These are phyloP conservation scores for Micrasema minimum DNA, from an alignment of 1,140 invertebrate species.

Conservation along the genomic window DNA sequence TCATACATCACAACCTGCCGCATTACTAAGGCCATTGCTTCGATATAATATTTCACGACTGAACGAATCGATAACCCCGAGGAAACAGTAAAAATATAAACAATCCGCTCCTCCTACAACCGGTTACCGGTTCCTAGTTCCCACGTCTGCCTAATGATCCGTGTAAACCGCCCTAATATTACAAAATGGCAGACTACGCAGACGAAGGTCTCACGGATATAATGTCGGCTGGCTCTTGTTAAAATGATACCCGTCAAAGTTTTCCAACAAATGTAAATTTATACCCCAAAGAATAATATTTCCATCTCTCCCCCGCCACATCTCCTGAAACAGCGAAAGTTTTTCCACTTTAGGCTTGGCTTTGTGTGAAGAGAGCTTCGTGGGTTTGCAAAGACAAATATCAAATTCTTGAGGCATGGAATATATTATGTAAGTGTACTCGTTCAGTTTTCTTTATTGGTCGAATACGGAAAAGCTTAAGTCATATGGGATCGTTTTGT, in stretches of 20 bases:
- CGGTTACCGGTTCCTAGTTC: constrained; percentile 5
- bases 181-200: constrained; percentile 30
- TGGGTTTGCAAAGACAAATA: constrained; percentile 30
- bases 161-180: constrained; percentile 31
- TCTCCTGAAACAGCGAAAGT: constrained; percentile 27
- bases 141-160: constrained; percentile 30
- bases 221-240: constrained; percentile 38
- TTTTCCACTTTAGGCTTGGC: constrained; percentile 34
- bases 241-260: constrained; percentile 44
- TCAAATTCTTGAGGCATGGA: constrained; percentile 30
- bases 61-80: constrained; percentile 23
- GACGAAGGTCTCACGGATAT: constrained; percentile 37
- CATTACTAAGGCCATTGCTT: neutral
- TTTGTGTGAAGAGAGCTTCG: constrained; percentile 21
- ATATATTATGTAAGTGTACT: constrained; percentile 9
- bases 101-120: neutral
- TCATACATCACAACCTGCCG: constrained; percentile 37
- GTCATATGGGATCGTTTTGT: no score
- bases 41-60: constrained; percentile 20
- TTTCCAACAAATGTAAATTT: constrained; percentile 44
- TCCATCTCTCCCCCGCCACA: constrained; percentile 18
- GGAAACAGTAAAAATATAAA: constrained; percentile 14
- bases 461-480: neutral
- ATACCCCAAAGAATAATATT: constrained; percentile 45
- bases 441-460: neutral